Percentiles rank a stretch among this genome's conserved stretches.
phyloP scores from a whole-genome alignment of 2,888 invertebrate genomes.

The Amphipyra berbera region DNA sequence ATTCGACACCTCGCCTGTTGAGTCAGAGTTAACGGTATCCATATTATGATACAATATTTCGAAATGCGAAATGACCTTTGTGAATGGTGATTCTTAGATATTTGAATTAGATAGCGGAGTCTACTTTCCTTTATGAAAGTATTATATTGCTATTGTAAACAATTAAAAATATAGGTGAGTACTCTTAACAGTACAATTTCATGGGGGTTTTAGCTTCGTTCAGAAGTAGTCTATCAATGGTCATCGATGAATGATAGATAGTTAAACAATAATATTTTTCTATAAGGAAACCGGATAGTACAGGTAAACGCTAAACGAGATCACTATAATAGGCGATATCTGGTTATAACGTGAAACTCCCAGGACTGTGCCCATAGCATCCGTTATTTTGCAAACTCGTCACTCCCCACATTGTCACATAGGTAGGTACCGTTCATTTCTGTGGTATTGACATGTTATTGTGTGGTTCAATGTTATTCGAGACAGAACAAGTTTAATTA shows the following conservation, averaged over 20 bases:
- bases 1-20: conserved; percentile 70
- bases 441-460: conserved; percentile 57
- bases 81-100: conserved; percentile 9
- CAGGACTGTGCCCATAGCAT: conserved; percentile 37
- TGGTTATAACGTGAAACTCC: conserved; percentile 30
- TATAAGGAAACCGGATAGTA: conserved; percentile 7
- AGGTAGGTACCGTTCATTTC: conserved; percentile 25
- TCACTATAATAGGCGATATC: conserved; percentile 8
- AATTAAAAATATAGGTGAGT: too few relatives aligned
- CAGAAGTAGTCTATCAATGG: too few relatives aligned
- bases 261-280: conserved; percentile 8
- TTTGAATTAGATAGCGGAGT: conserved; percentile 9
- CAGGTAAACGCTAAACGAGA: neutral
- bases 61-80: conserved; percentile 30
- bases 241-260: neutral
- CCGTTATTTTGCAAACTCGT: conserved; percentile 59
- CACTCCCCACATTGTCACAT: conserved; percentile 66
- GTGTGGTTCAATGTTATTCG: conserved; percentile 56
- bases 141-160: neutral
- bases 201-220: neutral
- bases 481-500: conserved; percentile 44
- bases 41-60: conserved; percentile 39
- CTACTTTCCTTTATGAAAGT: conserved; percentile 1
- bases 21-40: conserved; percentile 60
- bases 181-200: too few relatives aligned